Evolutionary conservation across 2,113 vertebrate genomes (phyloP).

Genomic region (Bolborhynchus lineola): DNA sequence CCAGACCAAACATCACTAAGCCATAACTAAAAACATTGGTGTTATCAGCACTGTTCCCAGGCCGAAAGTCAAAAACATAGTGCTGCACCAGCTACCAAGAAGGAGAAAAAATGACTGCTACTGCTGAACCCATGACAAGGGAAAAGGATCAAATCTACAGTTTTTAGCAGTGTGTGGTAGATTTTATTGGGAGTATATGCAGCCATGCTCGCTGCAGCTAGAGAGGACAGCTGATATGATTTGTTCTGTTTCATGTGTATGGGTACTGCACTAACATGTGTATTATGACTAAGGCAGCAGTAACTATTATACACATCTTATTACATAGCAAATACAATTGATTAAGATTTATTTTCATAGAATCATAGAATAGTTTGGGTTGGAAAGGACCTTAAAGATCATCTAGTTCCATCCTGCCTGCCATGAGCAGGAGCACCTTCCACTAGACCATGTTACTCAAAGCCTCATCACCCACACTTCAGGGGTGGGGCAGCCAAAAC

Average conservation of each 20-base stretch:
- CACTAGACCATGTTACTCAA: neutral
- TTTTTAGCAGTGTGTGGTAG: neutral
- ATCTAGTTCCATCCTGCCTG: neutral
- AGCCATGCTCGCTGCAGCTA: neutral
- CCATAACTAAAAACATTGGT: too few relatives aligned
- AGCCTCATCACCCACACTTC: neutral
- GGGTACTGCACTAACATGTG: neutral
- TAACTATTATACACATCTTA: neutral
- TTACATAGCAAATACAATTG: neutral
- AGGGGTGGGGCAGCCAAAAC: neutral
- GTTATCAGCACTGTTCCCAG: too few relatives aligned
- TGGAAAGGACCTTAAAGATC: neutral
- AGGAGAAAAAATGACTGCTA: too few relatives aligned
- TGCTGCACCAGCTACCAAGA: too few relatives aligned
- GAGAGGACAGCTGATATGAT: neutral
- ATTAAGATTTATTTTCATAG: neutral
- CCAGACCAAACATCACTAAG: too few relatives aligned
- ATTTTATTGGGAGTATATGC: neutral
- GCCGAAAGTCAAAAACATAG: too few relatives aligned
- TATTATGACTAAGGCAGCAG: neutral
- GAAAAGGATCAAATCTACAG: neutral
- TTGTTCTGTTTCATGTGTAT: neutral
- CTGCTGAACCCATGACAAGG: too few relatives aligned
- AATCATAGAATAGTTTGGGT: neutral
- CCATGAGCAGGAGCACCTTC: neutral